Conservation (phyloP, 2,888 invertebrate genomes). For the Tenthredo livida region DNA sequence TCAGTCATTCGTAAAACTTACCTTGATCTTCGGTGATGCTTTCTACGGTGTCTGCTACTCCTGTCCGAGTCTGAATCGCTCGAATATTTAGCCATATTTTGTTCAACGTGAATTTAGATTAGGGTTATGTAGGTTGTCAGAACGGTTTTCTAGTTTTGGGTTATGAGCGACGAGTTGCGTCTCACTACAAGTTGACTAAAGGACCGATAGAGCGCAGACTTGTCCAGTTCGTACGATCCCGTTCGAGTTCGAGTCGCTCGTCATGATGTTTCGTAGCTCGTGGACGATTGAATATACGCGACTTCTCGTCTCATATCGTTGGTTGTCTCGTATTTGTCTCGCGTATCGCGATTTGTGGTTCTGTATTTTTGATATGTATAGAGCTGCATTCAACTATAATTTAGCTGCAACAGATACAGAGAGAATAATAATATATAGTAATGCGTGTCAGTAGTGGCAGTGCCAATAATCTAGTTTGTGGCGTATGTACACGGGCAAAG, state of each 20-base stretch:
- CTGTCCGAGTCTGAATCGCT: slow-evolving; percentile 75
- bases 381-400: slow-evolving; percentile 43
- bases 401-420: slow-evolving; percentile 41
- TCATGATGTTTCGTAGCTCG: background rate
- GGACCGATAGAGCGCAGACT: background rate
- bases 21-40: slow-evolving; percentile 68
- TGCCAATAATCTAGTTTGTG: slow-evolving; percentile 61
- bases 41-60: slow-evolving; percentile 70
- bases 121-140: background rate
- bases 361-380: slow-evolving; percentile 23
- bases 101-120: background rate
- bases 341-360: slow-evolving; percentile 37
- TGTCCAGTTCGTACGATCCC: background rate
- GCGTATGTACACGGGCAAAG: slow-evolving; percentile 56
- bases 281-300: background rate
- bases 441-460: slow-evolving; percentile 58
- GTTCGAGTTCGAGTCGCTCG: background rate
- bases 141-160: background rate
- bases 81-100: slow-evolving; percentile 74
- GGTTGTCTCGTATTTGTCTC: slow-evolving; percentile 14
- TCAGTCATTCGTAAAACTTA: slow-evolving; percentile 43
- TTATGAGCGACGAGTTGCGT: background rate
- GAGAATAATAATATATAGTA: slow-evolving; percentile 53
- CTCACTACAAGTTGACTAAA: too few relatives aligned
- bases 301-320: background rate